Percentiles rank a stretch among this genome's conserved stretches.
Evolutionary conservation across 2,797 vertebrate species (phyloP).

Genomic region (Tapirus indicus): DNA sequence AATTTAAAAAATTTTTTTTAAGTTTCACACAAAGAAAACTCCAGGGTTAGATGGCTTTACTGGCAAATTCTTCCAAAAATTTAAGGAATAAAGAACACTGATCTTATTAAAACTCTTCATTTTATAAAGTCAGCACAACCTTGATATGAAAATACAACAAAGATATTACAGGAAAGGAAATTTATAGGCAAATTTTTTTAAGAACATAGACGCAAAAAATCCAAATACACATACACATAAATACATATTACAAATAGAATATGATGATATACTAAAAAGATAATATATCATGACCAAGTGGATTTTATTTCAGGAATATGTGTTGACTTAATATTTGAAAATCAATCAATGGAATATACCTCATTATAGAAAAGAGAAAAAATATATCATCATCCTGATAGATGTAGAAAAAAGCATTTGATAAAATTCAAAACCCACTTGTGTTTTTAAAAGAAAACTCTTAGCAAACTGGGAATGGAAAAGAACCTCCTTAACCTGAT

Average conservation of each 20-base stretch:
- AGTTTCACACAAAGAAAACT: background rate
- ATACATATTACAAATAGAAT: background rate
- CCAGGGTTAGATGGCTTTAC: background rate
- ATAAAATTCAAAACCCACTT: background rate
- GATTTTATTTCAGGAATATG: conserved; percentile 13
- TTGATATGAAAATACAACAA: conserved; percentile 22
- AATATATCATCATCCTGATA: background rate
- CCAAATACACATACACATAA: background rate
- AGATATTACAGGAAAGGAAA: background rate
- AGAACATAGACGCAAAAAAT: background rate
- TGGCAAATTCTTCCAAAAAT: conserved; percentile 1
- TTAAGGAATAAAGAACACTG: background rate
- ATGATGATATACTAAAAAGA: background rate
- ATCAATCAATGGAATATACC: background rate
- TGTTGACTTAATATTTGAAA: conserved; percentile 19
- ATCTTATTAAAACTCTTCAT: background rate
- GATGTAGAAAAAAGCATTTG: background rate
- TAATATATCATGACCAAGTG: background rate
- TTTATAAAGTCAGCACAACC: background rate
- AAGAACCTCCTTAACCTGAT: background rate
- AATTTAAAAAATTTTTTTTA: background rate
- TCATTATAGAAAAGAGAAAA: conserved; percentile 30
- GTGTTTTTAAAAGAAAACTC: background rate
- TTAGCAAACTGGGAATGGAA: background rate
- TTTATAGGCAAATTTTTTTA: background rate